Evolutionary conservation across 2,113 vertebrate species (phyloP).

Genomic region (Lipophrys pholis): DNA sequence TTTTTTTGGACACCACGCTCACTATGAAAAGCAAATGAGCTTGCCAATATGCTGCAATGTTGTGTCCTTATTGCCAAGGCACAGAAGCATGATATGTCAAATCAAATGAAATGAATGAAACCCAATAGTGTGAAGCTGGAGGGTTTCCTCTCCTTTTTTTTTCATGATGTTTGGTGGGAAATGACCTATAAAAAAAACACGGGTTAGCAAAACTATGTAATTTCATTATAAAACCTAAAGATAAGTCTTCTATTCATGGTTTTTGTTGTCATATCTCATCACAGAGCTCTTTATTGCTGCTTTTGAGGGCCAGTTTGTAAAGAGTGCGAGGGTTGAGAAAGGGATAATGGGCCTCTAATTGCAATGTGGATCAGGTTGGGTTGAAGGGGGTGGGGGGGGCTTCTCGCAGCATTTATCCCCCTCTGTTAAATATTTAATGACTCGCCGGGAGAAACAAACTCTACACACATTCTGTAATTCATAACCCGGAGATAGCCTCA

Average conservation of each 20-base stretch:
- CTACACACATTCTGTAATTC: conserved; percentile 78
- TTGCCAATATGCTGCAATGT: conserved; percentile 99
- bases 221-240: conserved; percentile 70
- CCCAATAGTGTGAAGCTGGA: conserved; percentile 83
- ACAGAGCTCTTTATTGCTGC: conserved; percentile 70
- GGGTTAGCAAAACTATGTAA: conserved; percentile 61
- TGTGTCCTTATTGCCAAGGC: conserved; percentile 97
- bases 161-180: conserved; percentile 57
- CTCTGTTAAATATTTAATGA: conserved; percentile 85
- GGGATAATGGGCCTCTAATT: conserved; percentile 80
- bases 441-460: conserved; percentile 79
- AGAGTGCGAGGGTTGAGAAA: conserved; percentile 67
- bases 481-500: conserved; percentile 75
- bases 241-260: conserved; percentile 65
- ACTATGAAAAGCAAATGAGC: conserved; percentile 98
- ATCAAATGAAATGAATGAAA: conserved; percentile 95
- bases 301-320: conserved; percentile 74
- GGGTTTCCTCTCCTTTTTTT: conserved; percentile 56
- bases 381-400: conserved; percentile 38
- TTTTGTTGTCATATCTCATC: conserved; percentile 75
- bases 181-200: conserved; percentile 68
- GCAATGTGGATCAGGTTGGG: conserved; percentile 69
- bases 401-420: conserved; percentile 74
- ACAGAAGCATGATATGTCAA: conserved; percentile 97
- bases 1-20: conserved; percentile 92